Conservation (phyloP, 2,113 vertebrate genomes). For the Vanacampus margaritifer region DNA sequence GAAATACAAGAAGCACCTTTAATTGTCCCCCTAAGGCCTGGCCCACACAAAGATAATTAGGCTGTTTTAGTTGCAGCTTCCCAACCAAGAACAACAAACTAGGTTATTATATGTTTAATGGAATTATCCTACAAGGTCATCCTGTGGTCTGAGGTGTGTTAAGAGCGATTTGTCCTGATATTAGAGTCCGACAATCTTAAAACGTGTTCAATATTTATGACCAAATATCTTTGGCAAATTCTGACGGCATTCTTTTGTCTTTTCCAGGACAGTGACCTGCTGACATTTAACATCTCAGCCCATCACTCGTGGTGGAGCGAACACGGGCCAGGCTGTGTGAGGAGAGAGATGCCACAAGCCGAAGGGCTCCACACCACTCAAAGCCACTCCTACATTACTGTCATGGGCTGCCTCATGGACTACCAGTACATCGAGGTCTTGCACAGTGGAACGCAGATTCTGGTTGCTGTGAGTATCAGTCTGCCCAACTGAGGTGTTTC, state of each 20-base stretch:
- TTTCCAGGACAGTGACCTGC: constrained; percentile 80
- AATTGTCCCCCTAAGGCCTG: not conserved
- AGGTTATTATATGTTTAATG: too few relatives aligned
- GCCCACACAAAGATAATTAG: too few relatives aligned
- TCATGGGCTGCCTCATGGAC: constrained; percentile 81
- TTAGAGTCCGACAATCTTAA: too few relatives aligned
- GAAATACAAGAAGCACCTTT: not conserved
- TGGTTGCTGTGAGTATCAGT: constrained; percentile 77
- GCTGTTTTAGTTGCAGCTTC: too few relatives aligned
- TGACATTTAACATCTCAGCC: constrained; percentile 86
- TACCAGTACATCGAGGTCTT: constrained; percentile 85
- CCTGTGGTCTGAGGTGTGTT: too few relatives aligned
- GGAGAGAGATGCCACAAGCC: constrained; percentile 68
- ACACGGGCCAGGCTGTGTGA: constrained; percentile 81
- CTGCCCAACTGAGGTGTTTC: not conserved
- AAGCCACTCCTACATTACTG: constrained; percentile 79
- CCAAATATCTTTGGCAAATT: too few relatives aligned
- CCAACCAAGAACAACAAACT: too few relatives aligned
- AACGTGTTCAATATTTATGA: too few relatives aligned
- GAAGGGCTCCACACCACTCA: constrained; percentile 69
- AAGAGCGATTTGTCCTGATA: too few relatives aligned
- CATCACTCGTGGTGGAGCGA: constrained; percentile 90
- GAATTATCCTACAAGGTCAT: too few relatives aligned
- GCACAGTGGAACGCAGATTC: constrained; percentile 85
- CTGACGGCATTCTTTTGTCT: not conserved